phyloP scores from a whole-genome alignment of 2,888 invertebrate species.

The Pseudoips prasinana region DNA sequence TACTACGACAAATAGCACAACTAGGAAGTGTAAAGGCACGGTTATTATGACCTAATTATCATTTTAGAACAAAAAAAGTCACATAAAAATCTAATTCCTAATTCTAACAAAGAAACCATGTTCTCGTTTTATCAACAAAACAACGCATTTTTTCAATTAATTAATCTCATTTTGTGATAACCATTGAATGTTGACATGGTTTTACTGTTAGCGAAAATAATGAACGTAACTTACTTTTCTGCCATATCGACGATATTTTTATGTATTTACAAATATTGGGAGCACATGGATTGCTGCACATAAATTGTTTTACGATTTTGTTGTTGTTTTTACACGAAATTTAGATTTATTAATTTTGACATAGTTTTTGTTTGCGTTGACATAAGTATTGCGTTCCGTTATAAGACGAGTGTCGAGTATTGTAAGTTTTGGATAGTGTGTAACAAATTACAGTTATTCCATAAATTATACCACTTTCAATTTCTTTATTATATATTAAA shows the following conservation, averaged over 20 bases:
- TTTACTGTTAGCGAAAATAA: constrained; percentile 28
- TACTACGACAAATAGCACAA: constrained; percentile 14
- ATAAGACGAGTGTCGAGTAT: no score
- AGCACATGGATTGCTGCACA: constrained; percentile 64
- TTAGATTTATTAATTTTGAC: constrained; percentile 76
- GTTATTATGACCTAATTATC: no score
- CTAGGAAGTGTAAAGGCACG: constrained; percentile 14
- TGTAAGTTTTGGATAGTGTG: no score
- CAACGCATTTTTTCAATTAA: constrained; percentile 21
- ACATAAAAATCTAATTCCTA: background rate
- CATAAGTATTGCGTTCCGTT: constrained; percentile 51
- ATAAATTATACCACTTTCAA: no score
- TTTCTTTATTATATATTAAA: no score
- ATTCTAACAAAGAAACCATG: constrained; percentile 3
- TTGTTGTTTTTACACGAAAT: constrained; percentile 72
- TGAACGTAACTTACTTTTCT: constrained; percentile 64
- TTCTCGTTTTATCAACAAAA: constrained; percentile 21
- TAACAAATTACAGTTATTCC: no score
- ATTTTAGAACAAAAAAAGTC: no score
- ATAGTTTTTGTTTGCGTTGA: constrained; percentile 79
- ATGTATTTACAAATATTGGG: constrained; percentile 45
- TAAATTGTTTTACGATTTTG: constrained; percentile 55
- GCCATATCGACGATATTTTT: constrained; percentile 60
- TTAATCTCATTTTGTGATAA: constrained; percentile 49
- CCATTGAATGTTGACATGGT: constrained; percentile 45